Evolutionary conservation across 2,888 invertebrate genomes (phyloP).

Genomic region (Tethea ocularis): DNA sequence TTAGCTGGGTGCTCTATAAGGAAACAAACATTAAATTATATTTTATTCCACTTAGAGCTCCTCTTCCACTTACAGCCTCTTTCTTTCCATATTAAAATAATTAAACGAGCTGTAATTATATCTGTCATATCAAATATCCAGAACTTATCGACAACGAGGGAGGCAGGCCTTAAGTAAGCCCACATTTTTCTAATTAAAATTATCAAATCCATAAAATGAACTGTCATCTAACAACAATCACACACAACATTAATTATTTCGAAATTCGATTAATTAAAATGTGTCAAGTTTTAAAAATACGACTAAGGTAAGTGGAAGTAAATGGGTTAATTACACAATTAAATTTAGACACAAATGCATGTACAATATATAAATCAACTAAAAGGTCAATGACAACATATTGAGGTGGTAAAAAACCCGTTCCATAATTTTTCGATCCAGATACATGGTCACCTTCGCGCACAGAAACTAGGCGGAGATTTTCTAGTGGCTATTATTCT

Average conservation of each 20-base stretch:
- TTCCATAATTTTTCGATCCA: slow-evolving; percentile 55
- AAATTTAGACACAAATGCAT: slow-evolving; percentile 28
- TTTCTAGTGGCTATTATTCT: slow-evolving; percentile 73
- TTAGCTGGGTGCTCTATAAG: too few relatives aligned
- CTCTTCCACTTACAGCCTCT: too few relatives aligned
- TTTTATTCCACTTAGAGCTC: too few relatives aligned
- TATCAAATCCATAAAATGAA: background rate
- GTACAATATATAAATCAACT: slow-evolving; percentile 47
- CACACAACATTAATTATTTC: background rate
- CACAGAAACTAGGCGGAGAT: slow-evolving; percentile 61
- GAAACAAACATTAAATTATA: too few relatives aligned
- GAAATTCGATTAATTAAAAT: background rate
- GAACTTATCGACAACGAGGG: too few relatives aligned
- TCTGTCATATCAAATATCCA: too few relatives aligned
- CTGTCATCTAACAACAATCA: background rate
- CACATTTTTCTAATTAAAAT: background rate
- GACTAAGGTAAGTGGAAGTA: background rate
- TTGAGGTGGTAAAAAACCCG: slow-evolving; percentile 49
- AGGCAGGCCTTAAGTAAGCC: too few relatives aligned
- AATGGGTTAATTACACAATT: slow-evolving; percentile 19
- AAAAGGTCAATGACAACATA: slow-evolving; percentile 51
- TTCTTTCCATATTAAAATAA: too few relatives aligned
- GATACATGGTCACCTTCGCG: slow-evolving; percentile 48
- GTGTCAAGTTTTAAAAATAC: background rate
- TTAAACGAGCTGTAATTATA: too few relatives aligned